Base-by-base conservation (phyloP, 1,140 invertebrate species). In the Drosophila oshimai region DNA sequence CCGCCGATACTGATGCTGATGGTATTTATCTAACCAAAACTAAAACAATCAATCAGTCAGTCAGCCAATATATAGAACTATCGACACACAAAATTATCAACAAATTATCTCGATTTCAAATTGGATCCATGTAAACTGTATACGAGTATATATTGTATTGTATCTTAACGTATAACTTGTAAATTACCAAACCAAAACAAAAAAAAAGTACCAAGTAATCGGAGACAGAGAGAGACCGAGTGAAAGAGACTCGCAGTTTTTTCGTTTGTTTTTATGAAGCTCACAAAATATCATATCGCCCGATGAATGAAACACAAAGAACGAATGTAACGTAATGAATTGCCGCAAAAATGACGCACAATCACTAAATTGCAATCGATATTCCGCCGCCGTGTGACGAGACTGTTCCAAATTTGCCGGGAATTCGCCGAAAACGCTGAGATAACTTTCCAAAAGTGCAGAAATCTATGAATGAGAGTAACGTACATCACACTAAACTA, bases 11-110 rank as follows among this genome's bases (percentile, higher is more conserved):
- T 75, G 72, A 73, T 84, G 87, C 74, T 79, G 89, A 90, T 90
- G 89, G 89, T 90, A 90, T 90, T 90, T 90, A 90, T 90, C 89
- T 83, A 89, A 89, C 79, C 81, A 86, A 89, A 89, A 71, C 81
- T 72, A 89, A 87, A 77, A 70, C 54, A 73, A 71, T 60, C 67
- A 71, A 71, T 72, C 67, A 71, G 46, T 71, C 68, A 71, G 69
- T 72, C 68, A 72, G 62, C 26, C 62, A 80, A 73, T 62, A 72
- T 68, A 72, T 64, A 80, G 71, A 70, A 87, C 69, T 89, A 62
- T 88, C 74, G 69, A 83, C 79, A 89, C 86, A 89, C 78, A 79
- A 88, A 89, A 87, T 83, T 83, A 61, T 76, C 68, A 78, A 77
- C 67, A 81, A 80, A 83, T 87, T 76, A 87, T 87, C 81, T 87